phyloP scores from a whole-genome alignment of 53 echinoderm and acorn worm species.

The Henricia sp. region DNA sequence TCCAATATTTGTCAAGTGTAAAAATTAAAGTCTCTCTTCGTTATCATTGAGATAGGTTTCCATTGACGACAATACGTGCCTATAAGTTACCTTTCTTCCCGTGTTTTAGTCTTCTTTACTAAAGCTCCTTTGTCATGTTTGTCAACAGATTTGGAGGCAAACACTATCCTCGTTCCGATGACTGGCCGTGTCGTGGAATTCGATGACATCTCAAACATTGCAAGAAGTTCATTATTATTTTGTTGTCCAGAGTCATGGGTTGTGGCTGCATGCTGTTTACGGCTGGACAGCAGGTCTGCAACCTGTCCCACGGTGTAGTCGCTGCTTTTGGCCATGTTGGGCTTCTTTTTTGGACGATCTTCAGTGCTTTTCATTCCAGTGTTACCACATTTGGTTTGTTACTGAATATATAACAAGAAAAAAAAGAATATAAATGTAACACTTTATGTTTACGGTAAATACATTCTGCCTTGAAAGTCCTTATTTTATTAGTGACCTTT shows the following conservation, averaged over 20 bases:
- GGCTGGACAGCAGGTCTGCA: neutral
- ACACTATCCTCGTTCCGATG: neutral
- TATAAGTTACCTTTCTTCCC: too few relatives aligned
- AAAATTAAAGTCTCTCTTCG: too few relatives aligned
- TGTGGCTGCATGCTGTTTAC: neutral
- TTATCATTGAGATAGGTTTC: too few relatives aligned
- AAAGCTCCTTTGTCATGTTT: neutral
- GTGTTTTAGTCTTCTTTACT: neutral
- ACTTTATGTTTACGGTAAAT: neutral
- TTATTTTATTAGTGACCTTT: too few relatives aligned
- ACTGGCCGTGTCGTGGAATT: neutral
- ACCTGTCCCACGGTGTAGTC: constrained; percentile 15
- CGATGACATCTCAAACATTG: constrained; percentile 38
- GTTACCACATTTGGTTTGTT: neutral
- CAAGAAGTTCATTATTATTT: neutral
- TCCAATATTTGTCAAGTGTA: too few relatives aligned
- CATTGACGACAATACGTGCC: too few relatives aligned
- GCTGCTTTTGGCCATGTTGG: neutral
- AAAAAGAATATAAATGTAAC: neutral
- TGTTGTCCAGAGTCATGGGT: neutral
- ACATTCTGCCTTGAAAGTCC: too few relatives aligned
- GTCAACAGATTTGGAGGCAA: neutral
- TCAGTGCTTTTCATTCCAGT: neutral
- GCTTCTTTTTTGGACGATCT: neutral
- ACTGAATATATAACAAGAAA: neutral